Percentiles rank a stretch among this genome's conserved stretches.
These are phyloP conservation scores for Gavialis gangeticus DNA, from an alignment of 2,113 vertebrate species.

Conservation along the genomic window DNA sequence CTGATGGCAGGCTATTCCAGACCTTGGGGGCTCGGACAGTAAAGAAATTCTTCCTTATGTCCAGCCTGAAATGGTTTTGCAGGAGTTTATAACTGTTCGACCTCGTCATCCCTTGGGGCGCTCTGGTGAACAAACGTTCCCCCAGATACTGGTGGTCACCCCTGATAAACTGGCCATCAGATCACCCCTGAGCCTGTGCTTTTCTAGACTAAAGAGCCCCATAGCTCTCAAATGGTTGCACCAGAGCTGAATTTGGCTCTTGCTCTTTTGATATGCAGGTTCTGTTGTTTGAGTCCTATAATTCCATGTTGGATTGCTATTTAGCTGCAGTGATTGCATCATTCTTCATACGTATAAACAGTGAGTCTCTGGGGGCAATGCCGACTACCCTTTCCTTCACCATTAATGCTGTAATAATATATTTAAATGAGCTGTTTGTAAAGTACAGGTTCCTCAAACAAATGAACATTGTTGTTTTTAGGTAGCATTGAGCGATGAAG, in stretches of 20 bases:
- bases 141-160: too few species aligned
- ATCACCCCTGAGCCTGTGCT: too few species aligned
- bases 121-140: too few species aligned
- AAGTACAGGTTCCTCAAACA: constrained; percentile 60
- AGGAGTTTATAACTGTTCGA: too few species aligned
- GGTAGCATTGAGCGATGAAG: constrained; percentile 56
- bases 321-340: constrained; percentile 84
- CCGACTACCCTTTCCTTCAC: constrained; percentile 75
- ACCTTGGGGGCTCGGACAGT: too few species aligned
- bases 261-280: constrained; percentile 56
- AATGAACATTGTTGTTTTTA: constrained; percentile 67
- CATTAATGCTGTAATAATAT: constrained; percentile 75
- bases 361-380: constrained; percentile 78
- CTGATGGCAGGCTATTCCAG: too few species aligned
- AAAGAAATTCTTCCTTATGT: too few species aligned
- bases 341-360: constrained; percentile 83
- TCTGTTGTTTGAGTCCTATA: constrained; percentile 74
- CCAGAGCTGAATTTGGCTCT: constrained; percentile 3
- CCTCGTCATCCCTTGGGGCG: too few species aligned
- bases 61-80: too few species aligned
- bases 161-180: too few species aligned
- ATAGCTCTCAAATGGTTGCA: not conserved
- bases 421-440: constrained; percentile 80
- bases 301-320: constrained; percentile 80
- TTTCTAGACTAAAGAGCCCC: too few species aligned